Conservation (phyloP, 1,140 invertebrate genomes). For the Drosophila asahinai region DNA sequence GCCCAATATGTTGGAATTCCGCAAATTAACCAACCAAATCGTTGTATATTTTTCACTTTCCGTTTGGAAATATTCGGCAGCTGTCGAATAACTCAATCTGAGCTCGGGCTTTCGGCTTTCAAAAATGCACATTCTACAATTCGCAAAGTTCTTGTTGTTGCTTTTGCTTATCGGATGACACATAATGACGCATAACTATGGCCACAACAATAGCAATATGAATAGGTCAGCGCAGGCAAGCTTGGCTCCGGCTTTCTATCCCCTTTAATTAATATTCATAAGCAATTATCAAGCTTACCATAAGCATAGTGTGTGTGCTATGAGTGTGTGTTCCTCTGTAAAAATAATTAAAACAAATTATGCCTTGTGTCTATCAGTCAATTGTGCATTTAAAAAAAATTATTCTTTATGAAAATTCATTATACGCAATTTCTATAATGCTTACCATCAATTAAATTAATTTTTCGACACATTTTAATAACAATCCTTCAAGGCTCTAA, state of each 20-base stretch:
- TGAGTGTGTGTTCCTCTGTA: slow-evolving; percentile 24
- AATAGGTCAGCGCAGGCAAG: slow-evolving; percentile 8
- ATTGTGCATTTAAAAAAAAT: slow-evolving; percentile 12
- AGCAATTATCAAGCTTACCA: slow-evolving; percentile 46
- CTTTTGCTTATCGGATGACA: slow-evolving; percentile 50
- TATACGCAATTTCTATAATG: too few species aligned
- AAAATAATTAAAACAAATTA: slow-evolving; percentile 76
- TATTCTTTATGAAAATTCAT: too few species aligned
- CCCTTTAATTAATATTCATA: slow-evolving; percentile 78
- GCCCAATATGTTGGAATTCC: neutral
- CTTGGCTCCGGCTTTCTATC: slow-evolving; percentile 47
- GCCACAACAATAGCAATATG: slow-evolving; percentile 18
- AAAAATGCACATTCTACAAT: slow-evolving; percentile 14
- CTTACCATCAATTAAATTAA: too few species aligned
- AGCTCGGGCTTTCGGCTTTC: neutral
- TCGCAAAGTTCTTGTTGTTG: neutral
- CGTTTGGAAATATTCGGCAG: slow-evolving; percentile 6
- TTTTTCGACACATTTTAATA: too few species aligned
- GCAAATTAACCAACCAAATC: neutral
- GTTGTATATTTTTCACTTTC: neutral
- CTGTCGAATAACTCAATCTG: slow-evolving; percentile 5
- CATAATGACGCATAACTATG: slow-evolving; percentile 53
- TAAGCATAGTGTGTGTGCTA: slow-evolving; percentile 16
- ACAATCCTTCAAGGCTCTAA: too few species aligned
- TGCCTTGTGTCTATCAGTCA: slow-evolving; percentile 63